Conservation (phyloP, 2,797 vertebrate species). For the Chiroxiphia lanceolata region DNA sequence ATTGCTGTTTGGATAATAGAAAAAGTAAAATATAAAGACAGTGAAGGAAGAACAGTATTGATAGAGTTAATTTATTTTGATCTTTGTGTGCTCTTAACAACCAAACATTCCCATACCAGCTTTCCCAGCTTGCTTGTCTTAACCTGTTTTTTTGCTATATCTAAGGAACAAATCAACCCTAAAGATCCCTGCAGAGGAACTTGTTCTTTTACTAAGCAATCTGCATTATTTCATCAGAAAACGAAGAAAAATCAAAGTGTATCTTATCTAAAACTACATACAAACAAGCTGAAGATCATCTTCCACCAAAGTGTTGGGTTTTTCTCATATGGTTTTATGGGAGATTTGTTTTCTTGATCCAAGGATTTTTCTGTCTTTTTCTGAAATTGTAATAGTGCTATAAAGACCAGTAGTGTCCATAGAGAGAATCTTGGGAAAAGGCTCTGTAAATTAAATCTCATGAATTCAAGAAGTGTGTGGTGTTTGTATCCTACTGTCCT, state of each 20-base stretch:
- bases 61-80: background rate
- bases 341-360: background rate
- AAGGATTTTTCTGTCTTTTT: background rate
- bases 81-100: background rate
- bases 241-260: background rate
- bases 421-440: background rate
- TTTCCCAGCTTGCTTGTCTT: background rate
- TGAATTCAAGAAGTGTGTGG: background rate
- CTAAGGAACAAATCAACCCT: background rate
- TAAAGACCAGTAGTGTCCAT: background rate
- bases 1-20: background rate
- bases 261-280: background rate
- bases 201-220: slow-evolving; percentile 31
- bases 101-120: background rate
- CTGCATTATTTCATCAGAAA: slow-evolving; percentile 22
- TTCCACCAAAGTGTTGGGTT: background rate
- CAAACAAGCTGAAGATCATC: background rate
- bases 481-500: background rate
- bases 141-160: background rate
- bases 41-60: background rate
- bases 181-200: background rate
- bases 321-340: background rate
- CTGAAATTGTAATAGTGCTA: background rate
- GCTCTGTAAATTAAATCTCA: background rate
- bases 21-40: background rate